Base-by-base conservation (phyloP, 2,113 vertebrate genomes). In the Pristiophorus japonicus region DNA sequence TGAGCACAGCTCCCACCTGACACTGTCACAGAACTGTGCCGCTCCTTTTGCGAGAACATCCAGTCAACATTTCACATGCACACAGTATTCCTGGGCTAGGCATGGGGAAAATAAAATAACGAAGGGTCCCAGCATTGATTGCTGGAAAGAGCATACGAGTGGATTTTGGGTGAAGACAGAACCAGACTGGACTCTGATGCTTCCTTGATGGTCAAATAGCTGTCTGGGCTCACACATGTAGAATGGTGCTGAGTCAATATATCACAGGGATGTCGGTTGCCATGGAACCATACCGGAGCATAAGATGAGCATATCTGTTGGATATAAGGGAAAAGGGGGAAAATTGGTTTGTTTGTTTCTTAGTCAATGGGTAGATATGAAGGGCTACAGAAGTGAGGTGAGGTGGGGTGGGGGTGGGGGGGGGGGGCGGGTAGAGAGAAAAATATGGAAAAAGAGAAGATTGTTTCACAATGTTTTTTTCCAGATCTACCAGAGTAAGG, bases 401-500 rank as follows among this genome's bases (percentile, higher is more conserved):
- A n/a, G n/a, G n/a, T n/a, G n/a, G n/a, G n/a, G n/a, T n/a, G n/a
- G n/a, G n/a, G n/a, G n/a, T n/a, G n/a, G n/a, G n/a, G n/a, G n/a
- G n/a, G n/a, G n/a, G n/a, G n/a, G n/a, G n/a, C n/a, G n/a, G n/a
- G n/a, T n/a, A n/a, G n/a, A n/a, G n/a, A n/a, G n/a, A n/a, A 34
- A 90, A 90, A 59, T n/a, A n/a, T 5, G 30, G 27, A 34, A 90
- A 62, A 62, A 55, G 51, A 5, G 45, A 47, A 87, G 4, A n/a
- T 62, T 91, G 16, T 81, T 42, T 20, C 5, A 14, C 67, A 67
- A 94, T 10, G 11, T 94, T 12, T 94, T 94, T 45, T 34, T 38
- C 38, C 65, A 94, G 92, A 94, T 94, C 92, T 94, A 67, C 65
- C 38, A 70, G 22, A 94, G 42, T 27, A 67, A 94, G 47, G 1